Percentiles rank a stretch among this genome's conserved stretches.
These are phyloP conservation scores for Fistularia tabacaria DNA, from an alignment of 2,797 vertebrate genomes.

Conservation along the genomic window DNA sequence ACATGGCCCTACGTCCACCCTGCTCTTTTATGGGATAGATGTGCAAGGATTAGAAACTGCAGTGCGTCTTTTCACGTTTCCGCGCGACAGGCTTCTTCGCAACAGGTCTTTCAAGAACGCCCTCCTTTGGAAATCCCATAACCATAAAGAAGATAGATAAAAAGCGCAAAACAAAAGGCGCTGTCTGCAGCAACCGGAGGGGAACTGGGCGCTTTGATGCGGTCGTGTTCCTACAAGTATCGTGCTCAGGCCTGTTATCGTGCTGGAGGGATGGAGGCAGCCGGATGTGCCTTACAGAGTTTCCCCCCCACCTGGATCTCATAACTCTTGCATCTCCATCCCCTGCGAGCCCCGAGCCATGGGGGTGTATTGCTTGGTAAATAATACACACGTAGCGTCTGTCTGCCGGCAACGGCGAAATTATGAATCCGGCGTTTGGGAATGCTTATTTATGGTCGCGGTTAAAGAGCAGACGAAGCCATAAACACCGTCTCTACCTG, in stretches of 20 bases:
- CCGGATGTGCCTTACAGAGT: constrained; percentile 22
- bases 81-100: constrained; percentile 11
- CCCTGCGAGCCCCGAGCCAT: constrained; percentile 5
- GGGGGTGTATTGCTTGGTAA: constrained; percentile 9
- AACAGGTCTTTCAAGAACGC: constrained; percentile 39
- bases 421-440: too few relatives aligned
- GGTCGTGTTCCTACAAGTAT: constrained; percentile 36
- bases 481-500: too few relatives aligned
- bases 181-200: constrained; percentile 1
- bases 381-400: constrained; percentile 7
- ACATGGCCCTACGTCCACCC: too few relatives aligned
- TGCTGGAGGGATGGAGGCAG: constrained; percentile 16
- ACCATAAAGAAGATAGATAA: constrained; percentile 20
- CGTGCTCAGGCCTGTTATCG: constrained; percentile 21
- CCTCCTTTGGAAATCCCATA: constrained; percentile 16
- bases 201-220: constrained; percentile 17
- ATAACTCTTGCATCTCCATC: constrained; percentile 20
- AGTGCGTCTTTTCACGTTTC: background rate
- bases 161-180: background rate
- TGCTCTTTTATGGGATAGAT: too few relatives aligned
- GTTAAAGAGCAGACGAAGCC: too few relatives aligned
- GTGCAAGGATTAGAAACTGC: background rate
- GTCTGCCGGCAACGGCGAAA: background rate
- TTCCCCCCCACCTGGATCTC: constrained; percentile 30
- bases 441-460: too few relatives aligned